phyloP scores from a whole-genome alignment of 2,797 vertebrate genomes.

The Mastacembelus armatus region DNA sequence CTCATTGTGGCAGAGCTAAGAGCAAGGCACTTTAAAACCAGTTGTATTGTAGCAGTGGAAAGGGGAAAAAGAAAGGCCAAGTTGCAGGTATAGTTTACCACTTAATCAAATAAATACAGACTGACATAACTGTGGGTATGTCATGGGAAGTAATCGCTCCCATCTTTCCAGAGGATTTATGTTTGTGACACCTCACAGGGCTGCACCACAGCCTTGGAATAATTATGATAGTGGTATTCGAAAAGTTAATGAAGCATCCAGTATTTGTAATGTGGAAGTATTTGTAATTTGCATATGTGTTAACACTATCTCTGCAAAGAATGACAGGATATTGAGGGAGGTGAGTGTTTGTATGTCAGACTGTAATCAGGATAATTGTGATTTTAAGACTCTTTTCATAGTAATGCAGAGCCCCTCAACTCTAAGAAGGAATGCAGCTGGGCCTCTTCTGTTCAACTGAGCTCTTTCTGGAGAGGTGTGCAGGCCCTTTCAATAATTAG shows the following conservation, averaged over 20 bases:
- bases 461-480: conserved; percentile 25
- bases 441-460: conserved; percentile 25
- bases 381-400: conserved; percentile 48
- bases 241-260: conserved; percentile 20
- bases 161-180: conserved; percentile 16
- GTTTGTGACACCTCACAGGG: conserved; percentile 4
- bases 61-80: conserved; percentile 1
- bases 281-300: conserved; percentile 18
- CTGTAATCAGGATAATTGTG: conserved; percentile 45
- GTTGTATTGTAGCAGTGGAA: conserved; percentile 20
- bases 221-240: conserved; percentile 16
- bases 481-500: conserved; percentile 35
- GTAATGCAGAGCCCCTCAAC: conserved; percentile 40
- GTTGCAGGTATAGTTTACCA: conserved; percentile 29
- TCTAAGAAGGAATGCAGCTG: conserved; percentile 34
- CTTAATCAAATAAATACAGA: conserved; percentile 32
- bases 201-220: conserved; percentile 7
- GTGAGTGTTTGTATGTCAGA: conserved; percentile 28
- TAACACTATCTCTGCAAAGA: neutral
- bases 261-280: conserved; percentile 34
- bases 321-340: conserved; percentile 7
- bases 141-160: neutral
- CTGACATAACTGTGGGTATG: neutral
- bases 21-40: conserved; percentile 26
- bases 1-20: conserved; percentile 23